Evolutionary conservation across 2,888 invertebrate genomes (phyloP).

Genomic region (Tipula unca): DNA sequence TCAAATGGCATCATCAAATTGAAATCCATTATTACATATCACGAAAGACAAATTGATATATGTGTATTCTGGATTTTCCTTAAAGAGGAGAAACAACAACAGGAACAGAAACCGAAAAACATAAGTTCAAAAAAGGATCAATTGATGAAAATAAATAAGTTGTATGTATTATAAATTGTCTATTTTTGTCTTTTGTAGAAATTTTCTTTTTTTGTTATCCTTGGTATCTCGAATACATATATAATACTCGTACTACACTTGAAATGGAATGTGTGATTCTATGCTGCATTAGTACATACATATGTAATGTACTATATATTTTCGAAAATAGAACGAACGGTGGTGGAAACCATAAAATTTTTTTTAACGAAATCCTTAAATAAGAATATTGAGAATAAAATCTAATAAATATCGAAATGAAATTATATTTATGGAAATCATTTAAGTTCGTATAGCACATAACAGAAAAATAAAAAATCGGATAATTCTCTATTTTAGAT

Average conservation of each 20-base stretch:
- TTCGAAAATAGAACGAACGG: background rate
- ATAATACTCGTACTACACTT: background rate
- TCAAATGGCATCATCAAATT: background rate
- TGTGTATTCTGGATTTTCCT: background rate
- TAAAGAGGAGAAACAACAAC: background rate
- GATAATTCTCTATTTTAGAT: background rate
- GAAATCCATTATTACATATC: background rate
- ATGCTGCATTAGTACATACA: background rate
- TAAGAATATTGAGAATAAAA: background rate
- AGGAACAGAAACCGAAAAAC: background rate
- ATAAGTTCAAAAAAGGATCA: background rate
- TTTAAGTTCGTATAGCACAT: background rate
- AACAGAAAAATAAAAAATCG: background rate
- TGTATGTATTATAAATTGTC: background rate
- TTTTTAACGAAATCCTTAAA: background rate
- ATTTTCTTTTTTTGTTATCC: background rate
- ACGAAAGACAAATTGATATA: background rate
- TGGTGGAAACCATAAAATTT: background rate
- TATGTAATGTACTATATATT: too few species aligned
- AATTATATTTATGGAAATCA: slow-evolving; percentile 8
- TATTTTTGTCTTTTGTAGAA: background rate
- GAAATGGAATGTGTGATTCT: background rate
- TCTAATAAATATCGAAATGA: background rate
- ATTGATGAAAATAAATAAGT: slow-evolving; percentile 8
- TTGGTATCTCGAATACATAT: background rate